Conservation (phyloP, 2,797 vertebrate genomes). For the Onychomys torridus region DNA sequence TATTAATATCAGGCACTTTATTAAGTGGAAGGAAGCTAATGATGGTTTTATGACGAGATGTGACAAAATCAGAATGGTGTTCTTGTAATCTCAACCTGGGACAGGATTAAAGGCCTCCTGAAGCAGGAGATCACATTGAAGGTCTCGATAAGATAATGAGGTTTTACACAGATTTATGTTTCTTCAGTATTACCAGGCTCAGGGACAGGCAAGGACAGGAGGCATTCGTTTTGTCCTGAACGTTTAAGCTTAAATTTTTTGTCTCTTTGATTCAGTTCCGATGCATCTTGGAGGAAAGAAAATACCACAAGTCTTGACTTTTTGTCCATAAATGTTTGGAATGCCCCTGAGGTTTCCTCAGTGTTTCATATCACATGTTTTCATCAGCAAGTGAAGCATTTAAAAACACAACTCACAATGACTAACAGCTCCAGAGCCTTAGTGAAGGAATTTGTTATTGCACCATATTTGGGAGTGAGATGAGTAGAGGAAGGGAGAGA, state of each 20-base stretch:
- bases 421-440: conserved; percentile 84
- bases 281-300: conserved; percentile 83
- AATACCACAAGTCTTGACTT: conserved; percentile 84
- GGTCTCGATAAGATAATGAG: not conserved
- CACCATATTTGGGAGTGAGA: conserved; percentile 80
- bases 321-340: conserved; percentile 85
- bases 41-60: not conserved
- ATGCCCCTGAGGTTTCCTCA: conserved; percentile 85
- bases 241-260: conserved; percentile 81
- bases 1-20: not conserved
- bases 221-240: conserved; percentile 68
- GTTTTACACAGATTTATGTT: not conserved
- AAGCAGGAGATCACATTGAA: not conserved
- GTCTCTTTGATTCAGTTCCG: conserved; percentile 85
- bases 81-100: not conserved
- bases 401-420: conserved; percentile 85
- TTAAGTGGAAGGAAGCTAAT: not conserved
- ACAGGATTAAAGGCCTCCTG: not conserved
- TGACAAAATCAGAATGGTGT: not conserved
- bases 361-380: conserved; percentile 87
- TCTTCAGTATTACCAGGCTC: conserved; percentile 1
- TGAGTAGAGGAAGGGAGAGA: not conserved
- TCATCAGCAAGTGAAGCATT: conserved; percentile 84
- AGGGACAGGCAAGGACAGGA: conserved; percentile 35
- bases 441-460: conserved; percentile 81